These are phyloP conservation scores for Brachionus rotundiformis DNA, from an alignment of 1,140 invertebrate genomes.

Conservation along the genomic window DNA sequence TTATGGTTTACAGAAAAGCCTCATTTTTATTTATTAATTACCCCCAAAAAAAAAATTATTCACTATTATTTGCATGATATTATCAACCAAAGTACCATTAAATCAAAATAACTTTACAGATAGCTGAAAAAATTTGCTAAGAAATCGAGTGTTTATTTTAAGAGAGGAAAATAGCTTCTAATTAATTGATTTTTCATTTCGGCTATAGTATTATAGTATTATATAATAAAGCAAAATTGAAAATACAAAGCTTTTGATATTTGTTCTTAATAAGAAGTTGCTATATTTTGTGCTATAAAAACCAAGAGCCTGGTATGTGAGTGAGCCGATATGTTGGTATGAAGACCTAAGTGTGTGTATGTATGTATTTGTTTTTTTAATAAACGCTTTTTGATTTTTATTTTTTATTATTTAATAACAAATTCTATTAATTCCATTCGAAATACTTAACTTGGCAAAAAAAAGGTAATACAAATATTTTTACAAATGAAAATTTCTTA, in stretches of 20 bases:
- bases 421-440: conserved; percentile 34
- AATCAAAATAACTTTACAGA: conserved; percentile 16
- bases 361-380: conserved; percentile 30
- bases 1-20: background rate
- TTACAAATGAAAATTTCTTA: conserved; percentile 11
- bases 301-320: background rate
- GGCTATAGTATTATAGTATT: conserved; percentile 27
- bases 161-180: conserved; percentile 7
- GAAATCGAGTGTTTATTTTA: background rate
- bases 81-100: conserved; percentile 14
- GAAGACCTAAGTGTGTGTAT: background rate
- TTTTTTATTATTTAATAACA: background rate
- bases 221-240: conserved; percentile 1
- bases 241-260: background rate
- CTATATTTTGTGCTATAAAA: background rate
- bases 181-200: conserved; percentile 42
- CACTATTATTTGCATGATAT: conserved; percentile 19
- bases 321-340: background rate
- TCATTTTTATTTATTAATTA: background rate
- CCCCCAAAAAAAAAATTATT: background rate
- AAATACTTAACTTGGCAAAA: conserved; percentile 21
- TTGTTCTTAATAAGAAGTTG: background rate
- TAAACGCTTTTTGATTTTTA: conserved; percentile 24
- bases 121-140: background rate
- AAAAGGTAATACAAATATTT: conserved; percentile 40